Evolutionary conservation across 2,888 invertebrate genomes (phyloP), one percentile per base, ranked within the genome.

Genomic region (Dasysyrphus tricinctus): DNA sequence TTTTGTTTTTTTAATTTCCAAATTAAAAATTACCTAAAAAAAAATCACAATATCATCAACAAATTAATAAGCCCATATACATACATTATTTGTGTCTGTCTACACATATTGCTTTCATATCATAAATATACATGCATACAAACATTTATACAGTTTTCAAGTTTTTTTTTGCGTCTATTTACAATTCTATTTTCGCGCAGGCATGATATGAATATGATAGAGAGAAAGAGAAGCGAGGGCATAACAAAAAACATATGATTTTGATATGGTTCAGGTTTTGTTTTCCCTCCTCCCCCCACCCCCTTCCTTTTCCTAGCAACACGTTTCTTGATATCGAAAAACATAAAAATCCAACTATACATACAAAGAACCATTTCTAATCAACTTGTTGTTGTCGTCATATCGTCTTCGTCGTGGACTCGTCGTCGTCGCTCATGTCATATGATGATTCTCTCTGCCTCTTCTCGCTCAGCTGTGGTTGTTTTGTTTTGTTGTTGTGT

Each of bases 11-110:
- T 29, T 19, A 14, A 54, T 51, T 47, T 54, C 51, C 32, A 69
- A 51, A 8, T 19, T 37, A 14, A 16, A 29, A 72, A 54, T 12
- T 37, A 34, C n/a, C 4, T 19, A 11, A n/a, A 34, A 19, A 47
- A 3, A 59, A 59, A 69, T 24, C 16, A 39, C 39, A 73, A 49
- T 59, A 74, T 7, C 61, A 54, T 54, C 61, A 78, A 80, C 75
- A 80, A 75, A 63, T 67, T 75, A 75, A 75, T 80, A 61, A 75
- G 61, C 56, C 69, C 29, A 80, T 75, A 70, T 70, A 49, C 42
- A 70, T 70, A 49, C 42, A 67, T 73, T 42, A 19, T 79, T 65
- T 34, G 12, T 44, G 3, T 49, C n/a, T 44, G 3, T 49, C n/a
- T 67, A 56, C 19, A 44, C 34, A 57, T 69, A 54, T 24, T 37